phyloP scores from a whole-genome alignment of 2,888 invertebrate species.

The Lithophane leautieri region DNA sequence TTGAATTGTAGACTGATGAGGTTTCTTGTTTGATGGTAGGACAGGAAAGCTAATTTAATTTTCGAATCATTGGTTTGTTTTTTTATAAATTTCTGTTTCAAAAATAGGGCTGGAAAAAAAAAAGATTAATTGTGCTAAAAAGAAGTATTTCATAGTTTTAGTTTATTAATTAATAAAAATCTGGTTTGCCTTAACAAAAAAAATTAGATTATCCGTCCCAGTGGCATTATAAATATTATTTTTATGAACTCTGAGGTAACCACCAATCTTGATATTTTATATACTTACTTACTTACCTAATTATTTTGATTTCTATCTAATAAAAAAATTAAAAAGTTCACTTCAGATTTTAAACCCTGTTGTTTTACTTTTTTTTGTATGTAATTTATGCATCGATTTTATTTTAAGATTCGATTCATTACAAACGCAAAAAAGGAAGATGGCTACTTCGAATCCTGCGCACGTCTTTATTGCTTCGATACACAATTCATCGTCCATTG shows the following conservation, averaged over 20 bases:
- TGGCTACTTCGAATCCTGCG: constrained; percentile 35
- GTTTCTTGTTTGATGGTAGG: constrained; percentile 72
- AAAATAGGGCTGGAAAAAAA: not conserved
- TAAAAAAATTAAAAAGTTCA: not conserved
- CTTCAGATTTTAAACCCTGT: not conserved
- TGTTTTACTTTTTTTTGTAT: not conserved
- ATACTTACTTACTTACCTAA: not conserved
- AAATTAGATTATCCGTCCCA: fast-evolving
- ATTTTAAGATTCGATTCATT: constrained; percentile 11
- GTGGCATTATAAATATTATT: not conserved
- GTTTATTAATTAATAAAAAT: not conserved
- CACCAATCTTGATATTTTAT: not conserved
- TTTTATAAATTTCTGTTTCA: not conserved
- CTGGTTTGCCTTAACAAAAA: not conserved
- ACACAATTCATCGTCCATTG: constrained; percentile 56
- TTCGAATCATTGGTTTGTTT: constrained; percentile 34
- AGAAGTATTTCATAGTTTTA: not conserved
- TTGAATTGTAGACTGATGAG: constrained; percentile 78
- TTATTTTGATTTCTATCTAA: not conserved
- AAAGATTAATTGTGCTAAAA: not conserved
- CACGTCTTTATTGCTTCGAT: constrained; percentile 50
- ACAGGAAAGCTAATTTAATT: constrained; percentile 63
- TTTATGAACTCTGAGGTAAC: not conserved
- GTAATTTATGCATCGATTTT: not conserved
- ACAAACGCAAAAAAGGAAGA: constrained; percentile 24